Base-by-base conservation (phyloP, 2,888 invertebrate genomes). In the Mactromeris polynyma region DNA sequence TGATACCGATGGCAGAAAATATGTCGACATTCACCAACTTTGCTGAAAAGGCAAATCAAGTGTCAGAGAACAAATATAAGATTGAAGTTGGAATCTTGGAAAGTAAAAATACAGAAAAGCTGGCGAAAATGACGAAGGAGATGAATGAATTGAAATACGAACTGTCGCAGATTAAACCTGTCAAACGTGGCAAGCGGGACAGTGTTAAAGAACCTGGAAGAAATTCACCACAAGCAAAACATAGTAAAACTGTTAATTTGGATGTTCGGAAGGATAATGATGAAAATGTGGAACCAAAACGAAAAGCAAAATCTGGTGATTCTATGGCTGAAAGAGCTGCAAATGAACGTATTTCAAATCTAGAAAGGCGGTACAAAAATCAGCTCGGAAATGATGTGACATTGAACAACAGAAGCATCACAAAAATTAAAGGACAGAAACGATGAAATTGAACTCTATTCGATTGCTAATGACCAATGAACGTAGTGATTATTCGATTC, bases 41-140 rank as follows among this genome's bases (percentile, higher is more conserved):
- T 73, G 91, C 91, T 6, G 91, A 91, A 64, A 89, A 89, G 36
- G 88, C 84, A 2, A 91, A 91, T 54, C 88, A 85, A 17, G 89
- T 91, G 31, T 88, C 88, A 21, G 89, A 91, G 77, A 91, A 91
- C 42, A 91, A 91, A 78, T 89, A 77, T 33, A 86, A 88, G 33
- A 77, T 89, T 40, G 77, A 79, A 21, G 79, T 88, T n/a, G 86
- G 82, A 38, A 83, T 86, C 9, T 77, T 91, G 64, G 82, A 86
- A 21, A 54, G 31, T n/a, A 86, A 89, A 51, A 80, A 88, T 21
- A 84, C 81, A 26, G 85, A 88, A 40, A 86, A 79, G 1, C 21
- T 88, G 26, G 91, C 88, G 26, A 91, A 89, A 69, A 89, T 91
- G 89, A 86, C 87, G 54, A 91, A 91, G 81, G 91, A 91, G 51